Evolutionary conservation across 2,888 invertebrate genomes (phyloP).

Genomic region (Drosophila affinis): DNA sequence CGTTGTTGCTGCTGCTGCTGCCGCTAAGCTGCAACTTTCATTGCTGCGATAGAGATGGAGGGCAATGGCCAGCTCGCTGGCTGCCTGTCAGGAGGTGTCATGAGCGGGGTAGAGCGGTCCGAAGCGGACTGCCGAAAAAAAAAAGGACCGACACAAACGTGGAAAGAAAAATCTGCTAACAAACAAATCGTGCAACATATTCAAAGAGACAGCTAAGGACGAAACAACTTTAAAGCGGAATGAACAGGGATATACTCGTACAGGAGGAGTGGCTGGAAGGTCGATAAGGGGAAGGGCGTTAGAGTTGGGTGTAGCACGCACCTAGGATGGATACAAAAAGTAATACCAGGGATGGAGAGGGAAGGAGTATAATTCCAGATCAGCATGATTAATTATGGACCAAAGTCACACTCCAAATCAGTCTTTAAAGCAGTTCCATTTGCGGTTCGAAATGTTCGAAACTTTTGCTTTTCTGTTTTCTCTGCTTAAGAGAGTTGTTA

Average conservation of each 20-base stretch:
- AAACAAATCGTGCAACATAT: constrained; percentile 65
- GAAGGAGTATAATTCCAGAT: no score
- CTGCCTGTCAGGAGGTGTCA: background rate
- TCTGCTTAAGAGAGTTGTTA: no score
- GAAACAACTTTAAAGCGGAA: constrained; percentile 55
- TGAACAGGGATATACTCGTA: constrained; percentile 26
- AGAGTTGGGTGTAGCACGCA: constrained; percentile 3
- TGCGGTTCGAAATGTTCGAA: no score
- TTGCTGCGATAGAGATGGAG: constrained; percentile 28
- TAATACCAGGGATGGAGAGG: no score
- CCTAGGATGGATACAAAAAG: no score
- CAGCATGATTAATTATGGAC: no score
- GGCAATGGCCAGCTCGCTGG: constrained; percentile 34
- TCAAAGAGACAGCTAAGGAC: constrained; percentile 22
- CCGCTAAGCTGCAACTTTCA: constrained; percentile 51
- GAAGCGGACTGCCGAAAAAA: constrained; percentile 4
- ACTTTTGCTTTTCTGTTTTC: no score
- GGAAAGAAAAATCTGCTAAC: constrained; percentile 52
- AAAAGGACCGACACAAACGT: constrained; percentile 3
- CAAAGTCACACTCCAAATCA: no score
- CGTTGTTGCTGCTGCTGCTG: constrained; percentile 7
- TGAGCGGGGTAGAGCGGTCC: constrained; percentile 5
- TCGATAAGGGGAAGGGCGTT: background rate
- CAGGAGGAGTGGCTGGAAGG: constrained; percentile 1
- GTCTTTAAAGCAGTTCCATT: no score